Evolutionary conservation across 2,797 vertebrate species (phyloP).

Genomic region (Choloepus didactylus): DNA sequence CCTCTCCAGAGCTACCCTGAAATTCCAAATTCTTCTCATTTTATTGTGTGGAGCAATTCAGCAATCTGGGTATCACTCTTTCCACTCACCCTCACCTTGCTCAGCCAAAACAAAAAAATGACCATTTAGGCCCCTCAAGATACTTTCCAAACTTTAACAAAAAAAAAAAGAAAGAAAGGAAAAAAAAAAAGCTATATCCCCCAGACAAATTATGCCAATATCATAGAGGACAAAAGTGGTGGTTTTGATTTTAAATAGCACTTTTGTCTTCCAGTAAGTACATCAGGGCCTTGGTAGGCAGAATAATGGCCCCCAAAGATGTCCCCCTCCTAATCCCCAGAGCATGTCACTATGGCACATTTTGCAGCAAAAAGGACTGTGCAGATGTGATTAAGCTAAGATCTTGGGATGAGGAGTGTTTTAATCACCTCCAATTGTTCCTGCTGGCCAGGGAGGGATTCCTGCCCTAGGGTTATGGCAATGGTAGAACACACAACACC

Average conservation of each 20-base stretch:
- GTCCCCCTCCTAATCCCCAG: background rate
- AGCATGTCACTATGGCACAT: background rate
- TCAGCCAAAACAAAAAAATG: background rate
- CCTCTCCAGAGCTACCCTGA: background rate
- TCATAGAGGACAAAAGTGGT: background rate
- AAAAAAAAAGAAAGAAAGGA: background rate
- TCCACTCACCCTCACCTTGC: background rate
- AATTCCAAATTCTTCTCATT: background rate
- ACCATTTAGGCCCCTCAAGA: background rate
- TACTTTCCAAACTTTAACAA: too few relatives aligned
- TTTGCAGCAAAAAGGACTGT: background rate
- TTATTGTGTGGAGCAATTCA: background rate
- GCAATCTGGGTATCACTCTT: background rate
- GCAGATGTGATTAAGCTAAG: too few relatives aligned
- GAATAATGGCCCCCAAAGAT: background rate
- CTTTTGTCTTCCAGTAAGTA: background rate
- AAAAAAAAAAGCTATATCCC: background rate
- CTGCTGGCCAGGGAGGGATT: too few relatives aligned
- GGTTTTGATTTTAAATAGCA: background rate
- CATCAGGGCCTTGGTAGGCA: background rate
- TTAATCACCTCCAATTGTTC: too few relatives aligned
- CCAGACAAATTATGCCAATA: background rate
- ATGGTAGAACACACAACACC: too few relatives aligned
- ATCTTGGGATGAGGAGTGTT: too few relatives aligned
- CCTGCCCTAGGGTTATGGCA: too few relatives aligned